Evolutionary conservation across 2,888 invertebrate genomes (phyloP).

Genomic region (Clanis bilineata): DNA sequence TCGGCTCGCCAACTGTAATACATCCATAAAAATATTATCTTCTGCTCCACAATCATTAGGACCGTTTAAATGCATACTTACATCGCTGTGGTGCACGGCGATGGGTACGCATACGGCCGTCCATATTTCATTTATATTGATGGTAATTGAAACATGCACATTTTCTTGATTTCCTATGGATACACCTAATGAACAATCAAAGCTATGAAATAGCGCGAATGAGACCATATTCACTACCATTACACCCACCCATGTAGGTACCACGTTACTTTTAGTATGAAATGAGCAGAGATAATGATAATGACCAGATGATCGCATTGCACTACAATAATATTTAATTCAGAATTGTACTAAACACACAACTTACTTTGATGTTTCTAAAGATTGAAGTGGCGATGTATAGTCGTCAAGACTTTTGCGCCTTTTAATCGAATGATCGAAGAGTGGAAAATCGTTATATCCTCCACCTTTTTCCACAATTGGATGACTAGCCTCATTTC

Average conservation of each 20-base stretch:
- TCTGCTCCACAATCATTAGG: slow-evolving; percentile 38
- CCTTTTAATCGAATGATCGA: slow-evolving; percentile 24
- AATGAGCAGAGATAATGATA: not conserved
- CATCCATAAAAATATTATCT: slow-evolving; percentile 27
- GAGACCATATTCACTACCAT: not conserved
- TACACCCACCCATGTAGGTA: not conserved
- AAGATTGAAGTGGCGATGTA: slow-evolving; percentile 66
- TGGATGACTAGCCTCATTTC: slow-evolving; percentile 25
- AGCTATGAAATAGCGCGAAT: slow-evolving; percentile 17
- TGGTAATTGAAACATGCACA: slow-evolving; percentile 44
- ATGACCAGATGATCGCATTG: slow-evolving; percentile 1
- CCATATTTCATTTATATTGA: slow-evolving; percentile 45
- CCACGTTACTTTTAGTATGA: not conserved
- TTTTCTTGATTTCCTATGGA: slow-evolving; percentile 43
- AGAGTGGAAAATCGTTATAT: slow-evolving; percentile 17
- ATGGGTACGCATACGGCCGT: slow-evolving; percentile 59
- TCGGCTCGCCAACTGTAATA: slow-evolving; percentile 76
- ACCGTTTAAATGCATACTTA: slow-evolving; percentile 63
- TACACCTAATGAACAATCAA: slow-evolving; percentile 43
- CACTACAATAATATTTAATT: not conserved
- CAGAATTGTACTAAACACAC: slow-evolving; percentile 4
- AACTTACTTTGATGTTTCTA: slow-evolving; percentile 61
- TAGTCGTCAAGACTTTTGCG: slow-evolving; percentile 51
- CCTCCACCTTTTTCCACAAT: slow-evolving; percentile 34
- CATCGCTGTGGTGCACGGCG: slow-evolving; percentile 55